Base-by-base conservation (phyloP, 2,797 vertebrate species). In the Melanotaenia nigrans region DNA sequence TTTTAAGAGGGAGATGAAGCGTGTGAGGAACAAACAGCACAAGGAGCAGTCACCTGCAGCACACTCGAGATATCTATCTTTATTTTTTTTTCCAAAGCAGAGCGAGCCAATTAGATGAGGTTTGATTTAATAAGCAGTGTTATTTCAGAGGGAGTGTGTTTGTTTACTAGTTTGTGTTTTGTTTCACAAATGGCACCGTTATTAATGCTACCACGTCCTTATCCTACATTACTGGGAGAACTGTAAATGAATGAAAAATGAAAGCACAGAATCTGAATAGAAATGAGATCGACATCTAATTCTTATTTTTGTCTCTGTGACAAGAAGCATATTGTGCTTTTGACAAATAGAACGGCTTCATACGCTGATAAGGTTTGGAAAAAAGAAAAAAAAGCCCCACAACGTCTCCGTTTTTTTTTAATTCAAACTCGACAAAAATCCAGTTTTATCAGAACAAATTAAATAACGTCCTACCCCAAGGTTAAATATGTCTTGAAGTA, bases 51-150 rank as follows among this genome's bases (percentile, higher is more conserved):
- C 16, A 65, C 69, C 79, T 88, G 80, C 69, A 77, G 71, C 77
- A 70, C 16, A 60, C 79, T 83, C 49, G 1, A 66, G 77, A 74
- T 75, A 67, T 60, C 58, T 59, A 66, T 83, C 68, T 68, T 36
- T 82, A 22, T 22, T 49, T 20, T 22, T 45, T 49, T 49, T 49
- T 72, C 78, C 69, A 74, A 83, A 87, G 79, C 74, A 56, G 71
- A 30, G 61, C 71, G 77, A 85, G 70, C 78, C 85, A 88, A 81
- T 88, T 84, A 92, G 64, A 66, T 25, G 28, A 77, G 72, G 60
- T 85, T 76, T 92, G 82, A 87, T 89, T 88, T 82, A 80, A 87
- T 74, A 82, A 81, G 73, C 28, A 68, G 16, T 63, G 60, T 69
- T 79, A 87, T 87, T 89, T 78, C 42, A 63, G 32, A 51, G 28